These are phyloP conservation scores for Ooceraea biroi DNA, from an alignment of 1,140 invertebrate species.

Conservation along the genomic window DNA sequence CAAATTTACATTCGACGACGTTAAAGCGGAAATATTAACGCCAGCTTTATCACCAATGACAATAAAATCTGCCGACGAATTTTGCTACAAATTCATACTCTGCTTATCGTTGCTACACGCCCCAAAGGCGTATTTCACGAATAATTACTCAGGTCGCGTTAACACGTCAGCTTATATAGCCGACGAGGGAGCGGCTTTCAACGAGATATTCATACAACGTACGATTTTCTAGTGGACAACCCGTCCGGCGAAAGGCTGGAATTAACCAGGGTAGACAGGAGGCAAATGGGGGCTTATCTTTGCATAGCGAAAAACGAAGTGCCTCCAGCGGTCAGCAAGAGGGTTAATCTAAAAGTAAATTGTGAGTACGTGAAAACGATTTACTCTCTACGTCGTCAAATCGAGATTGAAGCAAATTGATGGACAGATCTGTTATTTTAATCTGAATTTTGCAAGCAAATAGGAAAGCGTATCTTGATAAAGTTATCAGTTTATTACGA, in stretches of 20 bases:
- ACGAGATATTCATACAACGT: slow-evolving; percentile 74
- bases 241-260: slow-evolving; percentile 88
- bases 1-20: not conserved
- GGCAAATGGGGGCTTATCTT: slow-evolving; percentile 91
- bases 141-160: slow-evolving; percentile 64
- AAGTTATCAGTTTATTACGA: not conserved
- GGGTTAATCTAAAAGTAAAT: slow-evolving; percentile 91
- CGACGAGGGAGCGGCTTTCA: slow-evolving; percentile 70
- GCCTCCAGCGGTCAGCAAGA: slow-evolving; percentile 91
- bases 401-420: slow-evolving; percentile 15
- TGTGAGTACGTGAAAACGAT: slow-evolving; percentile 88
- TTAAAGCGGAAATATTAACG: slow-evolving; percentile 22
- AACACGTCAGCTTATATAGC: slow-evolving; percentile 59
- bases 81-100: slow-evolving; percentile 56
- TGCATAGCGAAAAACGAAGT: slow-evolving; percentile 92
- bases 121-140: slow-evolving; percentile 64
- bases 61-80: slow-evolving; percentile 28
- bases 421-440: slow-evolving; percentile 14
- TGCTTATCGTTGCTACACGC: slow-evolving; percentile 58
- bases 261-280: slow-evolving; percentile 89
- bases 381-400: not conserved
- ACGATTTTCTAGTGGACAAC: slow-evolving; percentile 86
- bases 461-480: slow-evolving; percentile 2
- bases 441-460: not conserved
- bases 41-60: not conserved